Evolutionary conservation across 2,797 vertebrate species (phyloP).

Genomic region (Strix occidentalis): DNA sequence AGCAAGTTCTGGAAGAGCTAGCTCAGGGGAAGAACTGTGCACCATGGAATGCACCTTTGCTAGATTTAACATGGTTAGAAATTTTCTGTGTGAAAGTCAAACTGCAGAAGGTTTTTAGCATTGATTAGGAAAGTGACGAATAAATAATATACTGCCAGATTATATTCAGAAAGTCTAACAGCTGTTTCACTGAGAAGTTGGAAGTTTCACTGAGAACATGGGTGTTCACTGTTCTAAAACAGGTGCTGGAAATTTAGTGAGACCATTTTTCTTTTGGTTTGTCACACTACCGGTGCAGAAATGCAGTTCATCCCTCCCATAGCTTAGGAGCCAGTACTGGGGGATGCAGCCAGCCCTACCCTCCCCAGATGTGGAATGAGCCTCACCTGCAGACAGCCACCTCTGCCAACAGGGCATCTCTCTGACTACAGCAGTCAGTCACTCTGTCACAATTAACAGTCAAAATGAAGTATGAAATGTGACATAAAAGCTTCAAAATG

Average conservation of each 20-base stretch:
- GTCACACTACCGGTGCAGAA: neutral
- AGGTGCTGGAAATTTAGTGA: neutral
- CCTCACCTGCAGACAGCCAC: too few relatives aligned
- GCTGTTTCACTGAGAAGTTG: neutral
- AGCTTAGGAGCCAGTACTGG: accelerated
- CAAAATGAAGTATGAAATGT: neutral
- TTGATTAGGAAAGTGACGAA: neutral
- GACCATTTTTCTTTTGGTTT: accelerated
- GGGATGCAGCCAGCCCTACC: neutral
- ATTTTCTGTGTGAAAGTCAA: neutral
- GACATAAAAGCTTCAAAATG: neutral
- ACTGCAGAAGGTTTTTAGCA: neutral
- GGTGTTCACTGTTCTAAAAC: neutral
- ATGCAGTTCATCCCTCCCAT: accelerated
- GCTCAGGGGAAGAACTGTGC: neutral
- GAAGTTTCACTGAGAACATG: neutral
- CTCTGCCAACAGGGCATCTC: neutral
- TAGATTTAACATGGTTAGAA: neutral
- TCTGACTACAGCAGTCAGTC: too few relatives aligned
- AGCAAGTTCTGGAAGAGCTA: neutral
- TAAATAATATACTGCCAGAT: neutral
- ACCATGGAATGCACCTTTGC: neutral
- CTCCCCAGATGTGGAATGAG: too few relatives aligned
- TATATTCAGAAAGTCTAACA: neutral
- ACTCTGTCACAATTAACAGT: neutral